Conservation (phyloP, 2,797 vertebrate genomes). For the Natrix natrix region DNA sequence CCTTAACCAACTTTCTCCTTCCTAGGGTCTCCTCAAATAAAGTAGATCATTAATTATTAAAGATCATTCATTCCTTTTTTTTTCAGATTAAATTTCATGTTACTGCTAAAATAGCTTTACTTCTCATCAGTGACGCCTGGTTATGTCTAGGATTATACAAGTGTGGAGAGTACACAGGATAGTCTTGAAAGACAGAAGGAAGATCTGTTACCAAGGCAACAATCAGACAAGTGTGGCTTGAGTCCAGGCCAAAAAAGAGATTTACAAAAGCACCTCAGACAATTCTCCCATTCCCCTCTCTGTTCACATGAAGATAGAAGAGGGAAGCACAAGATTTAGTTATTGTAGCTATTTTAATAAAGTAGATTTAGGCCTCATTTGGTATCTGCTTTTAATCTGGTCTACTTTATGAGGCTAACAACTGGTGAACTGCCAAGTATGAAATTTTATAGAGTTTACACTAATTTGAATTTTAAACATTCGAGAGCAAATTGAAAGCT, state of each 20-base stretch:
- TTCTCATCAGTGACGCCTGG: not conserved
- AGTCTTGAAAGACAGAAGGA: not conserved
- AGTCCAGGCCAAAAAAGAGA: not conserved
- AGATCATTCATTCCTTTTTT: not conserved
- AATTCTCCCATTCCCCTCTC: not conserved
- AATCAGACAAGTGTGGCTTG: not conserved
- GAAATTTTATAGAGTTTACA: not conserved
- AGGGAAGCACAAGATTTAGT: not conserved
- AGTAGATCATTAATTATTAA: not conserved
- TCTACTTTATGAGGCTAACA: not conserved
- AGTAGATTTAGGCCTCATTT: not conserved
- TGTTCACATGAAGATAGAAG: not conserved
- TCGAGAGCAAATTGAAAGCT: not conserved
- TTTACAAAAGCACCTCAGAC: not conserved
- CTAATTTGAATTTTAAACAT: not conserved
- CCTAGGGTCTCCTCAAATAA: not conserved
- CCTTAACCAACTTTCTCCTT: not conserved
- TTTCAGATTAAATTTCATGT: not conserved
- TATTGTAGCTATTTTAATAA: not conserved
- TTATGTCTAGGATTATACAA: not conserved
- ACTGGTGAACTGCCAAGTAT: not conserved
- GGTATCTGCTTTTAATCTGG: not conserved
- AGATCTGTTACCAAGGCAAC: not conserved
- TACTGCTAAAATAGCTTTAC: not conserved
- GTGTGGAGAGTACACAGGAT: not conserved